phyloP scores from a whole-genome alignment of 2,888 invertebrate species.

The Cephonodes hylas region DNA sequence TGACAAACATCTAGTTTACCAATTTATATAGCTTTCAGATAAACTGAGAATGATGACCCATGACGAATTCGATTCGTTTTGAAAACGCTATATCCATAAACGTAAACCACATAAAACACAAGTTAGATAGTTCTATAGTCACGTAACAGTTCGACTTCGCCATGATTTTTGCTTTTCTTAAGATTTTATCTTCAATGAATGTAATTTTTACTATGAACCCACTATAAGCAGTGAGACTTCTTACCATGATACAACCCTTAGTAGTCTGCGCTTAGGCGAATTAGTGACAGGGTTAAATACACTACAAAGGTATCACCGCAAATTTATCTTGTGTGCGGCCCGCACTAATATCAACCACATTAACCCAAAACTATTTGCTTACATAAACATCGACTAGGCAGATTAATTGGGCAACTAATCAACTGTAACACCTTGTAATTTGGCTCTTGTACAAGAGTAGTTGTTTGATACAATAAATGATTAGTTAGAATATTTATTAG shows the following conservation, averaged over 20 bases:
- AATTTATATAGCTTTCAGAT: neutral
- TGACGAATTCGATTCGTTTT: neutral
- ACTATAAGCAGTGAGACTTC: too few species aligned
- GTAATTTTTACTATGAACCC: too few species aligned
- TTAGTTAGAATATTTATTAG: too few species aligned
- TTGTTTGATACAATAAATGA: neutral
- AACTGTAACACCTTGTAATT: neutral
- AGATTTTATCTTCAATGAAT: too few species aligned
- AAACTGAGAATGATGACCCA: neutral
- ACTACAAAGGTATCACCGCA: neutral
- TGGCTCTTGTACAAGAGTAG: neutral
- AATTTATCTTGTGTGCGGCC: neutral
- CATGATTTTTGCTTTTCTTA: too few species aligned
- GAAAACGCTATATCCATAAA: neutral
- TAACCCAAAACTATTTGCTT: neutral
- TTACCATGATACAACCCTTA: neutral
- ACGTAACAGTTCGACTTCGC: too few species aligned
- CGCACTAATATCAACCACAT: neutral
- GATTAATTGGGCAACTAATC: conserved; percentile 1
- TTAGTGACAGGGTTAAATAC: neutral
- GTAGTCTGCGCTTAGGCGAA: neutral
- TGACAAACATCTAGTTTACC: neutral
- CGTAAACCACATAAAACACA: neutral
- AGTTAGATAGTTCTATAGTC: too few species aligned
- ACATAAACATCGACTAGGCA: neutral